Evolutionary conservation across 2,888 invertebrate genomes (phyloP), one percentile per base, ranked within the genome.

Genomic region (Cylindroiulus punctatus): DNA sequence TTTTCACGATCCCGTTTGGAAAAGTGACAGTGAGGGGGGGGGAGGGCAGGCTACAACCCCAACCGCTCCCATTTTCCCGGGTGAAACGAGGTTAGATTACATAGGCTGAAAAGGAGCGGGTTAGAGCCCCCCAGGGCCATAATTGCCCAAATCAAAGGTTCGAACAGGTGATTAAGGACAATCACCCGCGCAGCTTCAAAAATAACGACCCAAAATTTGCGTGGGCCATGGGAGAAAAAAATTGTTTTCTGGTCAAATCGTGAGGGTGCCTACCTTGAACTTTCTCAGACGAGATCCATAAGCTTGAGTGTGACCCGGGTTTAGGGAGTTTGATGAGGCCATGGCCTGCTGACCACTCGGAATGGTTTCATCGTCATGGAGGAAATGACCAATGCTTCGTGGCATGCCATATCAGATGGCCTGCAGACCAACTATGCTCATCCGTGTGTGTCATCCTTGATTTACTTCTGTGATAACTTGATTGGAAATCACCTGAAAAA

Each of bases 61-160:
- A 76, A 76, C 76, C 76, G 76, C 76, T 76, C 76, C 76, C 76
- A 76, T 76, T 76, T 76, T 76, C 32, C 76, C 76, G 76, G 76
- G 76, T 76, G 76, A 76, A 76, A 76, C 76, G 76, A 76, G 76
- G 76, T 76, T 76, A 76, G 76, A 76, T 76, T 65, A 30, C 76
- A 30, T 30, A 76, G 76, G 76, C 30, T 30, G 76, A 76, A 76
- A 52, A 76, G 14, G 76, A 76, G 32, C 76, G 76, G 76, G 76
- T 76, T 76, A 17, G 76, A 76, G 76, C 76, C 26, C 76, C 76
- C 76, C 30, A 76, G 76, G 76, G 76, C 76, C 76, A 76, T 76
- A 76, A 76, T 76, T 76, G 76, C 30, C 76, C 30, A 76, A 76
- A 76, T 76, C 76, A 30, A 76, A 30, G 76, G 30, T 76, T 76